A percentile compares a stretch with the other conserved stretches of the same genome.
These are phyloP conservation scores for Caenorhabditis sp. DNA, from an alignment of 2,888 invertebrate species.

Conservation along the genomic window DNA sequence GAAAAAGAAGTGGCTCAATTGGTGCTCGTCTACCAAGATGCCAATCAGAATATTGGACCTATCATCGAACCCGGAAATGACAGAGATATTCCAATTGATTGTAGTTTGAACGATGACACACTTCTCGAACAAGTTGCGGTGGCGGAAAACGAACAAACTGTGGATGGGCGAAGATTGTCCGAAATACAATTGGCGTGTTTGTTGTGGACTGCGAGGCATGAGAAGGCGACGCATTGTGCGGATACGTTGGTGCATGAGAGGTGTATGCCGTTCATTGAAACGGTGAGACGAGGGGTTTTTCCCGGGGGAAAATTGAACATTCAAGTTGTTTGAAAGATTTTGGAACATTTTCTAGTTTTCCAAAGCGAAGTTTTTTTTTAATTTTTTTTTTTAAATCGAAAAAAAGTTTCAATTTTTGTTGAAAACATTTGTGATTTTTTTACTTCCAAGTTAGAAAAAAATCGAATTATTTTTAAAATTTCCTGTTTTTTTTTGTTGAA, in stretches of 20 bases:
- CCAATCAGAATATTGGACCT: not conserved
- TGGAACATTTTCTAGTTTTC: too few species aligned
- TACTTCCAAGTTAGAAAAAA: too few species aligned
- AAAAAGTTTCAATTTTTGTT: not conserved
- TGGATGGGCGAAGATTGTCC: slow-evolving; percentile 23
- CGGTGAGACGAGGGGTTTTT: slow-evolving; percentile 38
- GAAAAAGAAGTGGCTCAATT: slow-evolving; percentile 84
- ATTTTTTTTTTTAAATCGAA: not conserved
- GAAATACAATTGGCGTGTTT: slow-evolving; percentile 78
- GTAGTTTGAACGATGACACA: slow-evolving; percentile 85
- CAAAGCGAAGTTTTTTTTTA: too few species aligned
- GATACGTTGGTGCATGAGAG: slow-evolving; percentile 85
- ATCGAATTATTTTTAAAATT: not conserved
- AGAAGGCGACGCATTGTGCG: slow-evolving; percentile 78
- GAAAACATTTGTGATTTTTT: not conserved
- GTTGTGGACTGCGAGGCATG: slow-evolving; percentile 80
- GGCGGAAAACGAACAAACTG: slow-evolving; percentile 72
- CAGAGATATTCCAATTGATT: slow-evolving; percentile 73
- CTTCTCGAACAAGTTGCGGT: slow-evolving; percentile 79
- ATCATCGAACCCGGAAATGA: slow-evolving; percentile 1
- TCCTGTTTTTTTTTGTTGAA: not conserved
- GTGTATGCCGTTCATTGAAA: slow-evolving; percentile 79
- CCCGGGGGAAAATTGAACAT: too few species aligned
- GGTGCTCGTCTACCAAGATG: slow-evolving; percentile 41
- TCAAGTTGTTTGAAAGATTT: too few species aligned